Conservation (phyloP, 2,888 invertebrate genomes). For the Taphrorychus bicolor region DNA sequence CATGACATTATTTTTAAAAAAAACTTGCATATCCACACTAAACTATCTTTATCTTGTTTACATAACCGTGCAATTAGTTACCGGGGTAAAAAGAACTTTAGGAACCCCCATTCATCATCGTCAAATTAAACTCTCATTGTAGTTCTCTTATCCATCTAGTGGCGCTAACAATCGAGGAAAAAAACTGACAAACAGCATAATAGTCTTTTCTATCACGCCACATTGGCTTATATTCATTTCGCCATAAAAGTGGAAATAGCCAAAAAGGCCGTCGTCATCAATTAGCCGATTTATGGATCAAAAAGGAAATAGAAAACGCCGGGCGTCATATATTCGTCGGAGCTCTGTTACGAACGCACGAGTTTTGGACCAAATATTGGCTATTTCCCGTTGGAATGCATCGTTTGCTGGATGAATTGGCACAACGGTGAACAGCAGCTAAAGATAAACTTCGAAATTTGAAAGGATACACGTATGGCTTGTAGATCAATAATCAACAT, state of each 20-base stretch:
- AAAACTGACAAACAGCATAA: background rate
- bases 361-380: constrained; percentile 40
- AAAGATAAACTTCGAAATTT: too few species aligned
- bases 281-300: background rate
- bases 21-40: background rate
- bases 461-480: too few species aligned
- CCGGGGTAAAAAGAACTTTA: background rate
- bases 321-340: background rate
- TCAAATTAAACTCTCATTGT: background rate
- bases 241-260: background rate
- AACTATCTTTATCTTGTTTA: too few species aligned
- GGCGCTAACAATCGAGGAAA: background rate
- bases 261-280: background rate
- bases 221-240: background rate
- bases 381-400: constrained; percentile 43
- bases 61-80: background rate
- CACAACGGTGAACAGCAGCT: constrained; percentile 44
- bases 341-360: background rate
- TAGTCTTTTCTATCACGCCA: background rate
- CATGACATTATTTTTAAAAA: background rate
- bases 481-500: too few species aligned
- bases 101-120: background rate
- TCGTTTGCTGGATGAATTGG: constrained; percentile 44
- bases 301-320: constrained; percentile 10
- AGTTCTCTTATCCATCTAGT: background rate